A percentile compares a stretch with the other conserved stretches of the same genome.
Conservation (phyloP, 2,113 vertebrate genomes). For the Laticauda colubrina region DNA sequence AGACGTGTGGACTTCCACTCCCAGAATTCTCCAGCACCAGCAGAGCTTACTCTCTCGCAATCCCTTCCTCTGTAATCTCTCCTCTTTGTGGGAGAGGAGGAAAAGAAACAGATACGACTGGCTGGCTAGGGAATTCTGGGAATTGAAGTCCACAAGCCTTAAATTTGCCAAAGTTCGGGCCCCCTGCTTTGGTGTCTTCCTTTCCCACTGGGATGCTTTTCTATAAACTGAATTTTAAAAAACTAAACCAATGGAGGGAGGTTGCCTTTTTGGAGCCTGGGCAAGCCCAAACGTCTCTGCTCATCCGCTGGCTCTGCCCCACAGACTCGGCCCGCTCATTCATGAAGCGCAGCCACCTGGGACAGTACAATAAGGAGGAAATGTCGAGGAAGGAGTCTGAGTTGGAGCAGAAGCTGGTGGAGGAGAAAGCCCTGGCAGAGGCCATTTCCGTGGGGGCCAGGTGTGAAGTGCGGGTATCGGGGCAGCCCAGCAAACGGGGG, state of each 20-base stretch:
- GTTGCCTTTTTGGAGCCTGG: background rate
- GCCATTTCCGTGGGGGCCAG: constrained; percentile 76
- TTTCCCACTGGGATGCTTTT: background rate
- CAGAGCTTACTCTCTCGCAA: no score
- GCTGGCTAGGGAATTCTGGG: no score
- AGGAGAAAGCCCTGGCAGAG: constrained; percentile 73
- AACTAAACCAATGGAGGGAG: background rate
- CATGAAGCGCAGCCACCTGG: constrained; percentile 78
- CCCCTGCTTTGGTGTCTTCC: no score
- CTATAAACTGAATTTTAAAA: background rate
- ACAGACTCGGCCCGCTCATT: constrained; percentile 83
- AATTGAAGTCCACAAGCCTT: no score
- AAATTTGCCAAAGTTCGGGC: no score
- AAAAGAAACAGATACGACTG: no score
- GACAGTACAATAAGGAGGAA: constrained; percentile 77
- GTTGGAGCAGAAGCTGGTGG: constrained; percentile 57
- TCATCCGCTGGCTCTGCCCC: background rate
- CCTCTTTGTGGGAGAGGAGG: no score
- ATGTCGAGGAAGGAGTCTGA: constrained; percentile 65
- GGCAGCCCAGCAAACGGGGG: constrained; percentile 80
- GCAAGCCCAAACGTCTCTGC: background rate
- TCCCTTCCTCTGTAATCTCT: no score
- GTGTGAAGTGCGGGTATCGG: constrained; percentile 75
- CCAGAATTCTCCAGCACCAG: no score
- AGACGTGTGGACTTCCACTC: no score